Evolutionary conservation across 2,888 invertebrate species (phyloP).

Genomic region (Zygogramma bicolorata): DNA sequence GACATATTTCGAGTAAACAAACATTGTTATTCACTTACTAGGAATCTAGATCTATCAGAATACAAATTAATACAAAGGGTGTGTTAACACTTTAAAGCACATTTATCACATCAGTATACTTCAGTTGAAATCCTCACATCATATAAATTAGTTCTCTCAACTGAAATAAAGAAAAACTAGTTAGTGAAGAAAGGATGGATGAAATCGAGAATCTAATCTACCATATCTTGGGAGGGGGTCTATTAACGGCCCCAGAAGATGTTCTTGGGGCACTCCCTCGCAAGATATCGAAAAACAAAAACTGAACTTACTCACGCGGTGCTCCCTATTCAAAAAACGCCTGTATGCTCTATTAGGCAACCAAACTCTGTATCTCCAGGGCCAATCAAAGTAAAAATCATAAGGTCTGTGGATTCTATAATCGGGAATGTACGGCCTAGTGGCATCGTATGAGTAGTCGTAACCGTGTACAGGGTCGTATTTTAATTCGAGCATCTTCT

Average conservation of each 20-base stretch:
- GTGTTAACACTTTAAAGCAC: neutral
- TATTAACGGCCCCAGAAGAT: neutral
- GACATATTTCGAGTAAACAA: neutral
- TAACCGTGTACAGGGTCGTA: conserved; percentile 54
- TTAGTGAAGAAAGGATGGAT: neutral
- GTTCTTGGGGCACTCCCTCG: neutral
- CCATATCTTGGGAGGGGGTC: neutral
- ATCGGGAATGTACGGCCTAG: conserved; percentile 47
- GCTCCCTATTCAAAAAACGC: conserved; percentile 50
- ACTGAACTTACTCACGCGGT: conserved; percentile 49
- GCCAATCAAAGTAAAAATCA: conserved; percentile 55
- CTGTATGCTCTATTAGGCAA: conserved; percentile 51
- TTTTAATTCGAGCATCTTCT: conserved; percentile 52
- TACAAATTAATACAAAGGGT: neutral
- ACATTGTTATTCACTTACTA: neutral
- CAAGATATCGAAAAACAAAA: no score
- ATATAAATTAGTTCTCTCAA: conserved; percentile 30
- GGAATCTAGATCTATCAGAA: neutral
- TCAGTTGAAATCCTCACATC: conserved; percentile 14
- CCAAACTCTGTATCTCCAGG: conserved; percentile 48
- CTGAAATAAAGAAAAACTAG: conserved; percentile 29
- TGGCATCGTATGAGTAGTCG: conserved; percentile 46
- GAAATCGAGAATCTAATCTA: neutral
- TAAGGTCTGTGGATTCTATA: conserved; percentile 50
- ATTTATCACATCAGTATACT: neutral